phyloP scores from a whole-genome alignment of 1,140 invertebrate species.

The Neotoxoptera formosana region DNA sequence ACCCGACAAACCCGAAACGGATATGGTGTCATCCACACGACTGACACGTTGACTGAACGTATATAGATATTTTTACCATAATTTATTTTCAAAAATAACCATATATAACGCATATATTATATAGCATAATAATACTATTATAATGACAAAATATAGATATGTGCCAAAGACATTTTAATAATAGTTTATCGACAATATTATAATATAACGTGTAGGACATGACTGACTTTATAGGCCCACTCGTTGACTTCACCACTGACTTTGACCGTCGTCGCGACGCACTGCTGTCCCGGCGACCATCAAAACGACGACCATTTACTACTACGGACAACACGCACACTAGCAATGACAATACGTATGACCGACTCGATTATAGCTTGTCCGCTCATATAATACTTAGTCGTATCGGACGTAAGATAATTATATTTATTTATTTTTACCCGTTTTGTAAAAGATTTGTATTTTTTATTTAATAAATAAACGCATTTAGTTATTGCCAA shows the following conservation, averaged over 20 bases:
- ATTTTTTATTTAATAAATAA: constrained; percentile 47
- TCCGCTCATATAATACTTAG: not conserved
- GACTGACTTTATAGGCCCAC: constrained; percentile 45
- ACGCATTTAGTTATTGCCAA: constrained; percentile 43
- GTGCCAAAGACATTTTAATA: constrained; percentile 47
- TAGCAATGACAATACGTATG: not conserved
- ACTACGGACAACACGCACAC: not conserved
- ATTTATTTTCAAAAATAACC: constrained; percentile 36
- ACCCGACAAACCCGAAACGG: not conserved
- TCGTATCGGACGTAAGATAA: constrained; percentile 51
- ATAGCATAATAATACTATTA: constrained; percentile 32
- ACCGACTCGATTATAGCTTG: not conserved
- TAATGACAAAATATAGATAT: constrained; percentile 8
- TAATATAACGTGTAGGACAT: constrained; percentile 1
- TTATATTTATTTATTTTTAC: constrained; percentile 44
- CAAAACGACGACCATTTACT: not conserved
- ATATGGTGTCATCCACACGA: constrained; percentile 37
- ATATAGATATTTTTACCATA: constrained; percentile 23
- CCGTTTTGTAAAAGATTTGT: constrained; percentile 38
- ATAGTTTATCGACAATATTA: not conserved
- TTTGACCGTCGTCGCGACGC: not conserved
- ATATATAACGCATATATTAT: not conserved
- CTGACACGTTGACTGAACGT: constrained; percentile 54
- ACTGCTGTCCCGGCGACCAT: not conserved
- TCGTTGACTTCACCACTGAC: constrained; percentile 23